Evolutionary conservation across 2,888 invertebrate species (phyloP).

Genomic region (Spilosoma lubricipeda): DNA sequence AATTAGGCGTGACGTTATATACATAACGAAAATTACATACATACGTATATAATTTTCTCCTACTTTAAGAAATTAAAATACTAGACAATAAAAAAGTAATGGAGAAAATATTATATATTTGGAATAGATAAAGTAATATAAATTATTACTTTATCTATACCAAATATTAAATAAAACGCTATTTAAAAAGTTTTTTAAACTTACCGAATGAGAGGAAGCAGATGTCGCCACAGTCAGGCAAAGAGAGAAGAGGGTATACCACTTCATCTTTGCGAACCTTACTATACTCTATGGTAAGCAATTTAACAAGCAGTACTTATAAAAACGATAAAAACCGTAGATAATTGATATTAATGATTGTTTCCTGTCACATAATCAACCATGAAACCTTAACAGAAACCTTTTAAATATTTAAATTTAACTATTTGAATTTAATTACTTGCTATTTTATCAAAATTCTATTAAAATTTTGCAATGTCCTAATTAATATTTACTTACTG

Average conservation of each 20-base stretch:
- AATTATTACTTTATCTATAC: too few species aligned
- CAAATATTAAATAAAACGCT: too few species aligned
- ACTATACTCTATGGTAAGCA: conserved; percentile 25
- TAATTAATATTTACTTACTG: conserved; percentile 19
- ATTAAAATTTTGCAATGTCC: conserved; percentile 25
- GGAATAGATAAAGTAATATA: too few species aligned
- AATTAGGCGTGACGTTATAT: too few species aligned
- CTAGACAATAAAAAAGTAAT: too few species aligned
- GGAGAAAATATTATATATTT: too few species aligned
- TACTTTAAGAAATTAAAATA: too few species aligned
- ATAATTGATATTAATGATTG: conserved; percentile 58
- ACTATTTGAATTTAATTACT: conserved; percentile 13
- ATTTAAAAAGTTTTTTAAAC: conserved; percentile 10
- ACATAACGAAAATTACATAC: too few species aligned
- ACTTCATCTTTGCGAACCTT: conserved; percentile 51
- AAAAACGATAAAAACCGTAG: conserved; percentile 42
- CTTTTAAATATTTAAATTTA: conserved; percentile 8
- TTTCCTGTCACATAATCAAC: conserved; percentile 41
- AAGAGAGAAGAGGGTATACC: conserved; percentile 49
- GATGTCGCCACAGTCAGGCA: conserved; percentile 42
- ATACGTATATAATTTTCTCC: too few species aligned
- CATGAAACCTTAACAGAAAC: conserved; percentile 48
- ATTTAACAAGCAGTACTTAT: conserved; percentile 38
- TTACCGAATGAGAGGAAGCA: conserved; percentile 32
- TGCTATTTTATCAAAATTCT: conserved; percentile 28